Percentiles rank a stretch among this genome's conserved stretches.
These are phyloP conservation scores for Ceuthmochares aereus DNA, from an alignment of 2,113 vertebrate genomes.

Conservation along the genomic window DNA sequence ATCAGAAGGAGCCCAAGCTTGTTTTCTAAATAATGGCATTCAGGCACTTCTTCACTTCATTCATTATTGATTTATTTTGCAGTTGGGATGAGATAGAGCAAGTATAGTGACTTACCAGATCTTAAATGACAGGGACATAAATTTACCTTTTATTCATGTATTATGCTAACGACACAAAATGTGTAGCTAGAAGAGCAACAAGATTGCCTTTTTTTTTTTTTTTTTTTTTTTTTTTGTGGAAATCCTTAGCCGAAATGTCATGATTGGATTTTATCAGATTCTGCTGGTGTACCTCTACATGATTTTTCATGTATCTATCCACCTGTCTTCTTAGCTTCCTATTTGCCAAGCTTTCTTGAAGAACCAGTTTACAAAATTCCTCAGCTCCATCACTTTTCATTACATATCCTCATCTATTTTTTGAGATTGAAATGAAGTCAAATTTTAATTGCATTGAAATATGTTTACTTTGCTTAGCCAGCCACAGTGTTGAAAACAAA, in stretches of 20 bases:
- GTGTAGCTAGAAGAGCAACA: neutral
- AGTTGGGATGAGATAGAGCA: neutral
- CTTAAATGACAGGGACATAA: rapidly evolving
- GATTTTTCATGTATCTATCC: neutral
- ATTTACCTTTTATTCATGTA: neutral
- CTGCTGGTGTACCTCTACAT: neutral
- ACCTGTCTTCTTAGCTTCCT: neutral
- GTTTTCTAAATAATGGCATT: neutral
- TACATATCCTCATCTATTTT: neutral
- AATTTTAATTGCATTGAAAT: neutral
- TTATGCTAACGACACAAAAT: neutral
- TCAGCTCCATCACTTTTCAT: neutral
- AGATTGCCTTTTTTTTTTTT: neutral
- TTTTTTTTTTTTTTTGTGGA: neutral
- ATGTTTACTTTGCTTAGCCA: neutral
- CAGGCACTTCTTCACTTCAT: neutral
- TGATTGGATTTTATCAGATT: neutral
- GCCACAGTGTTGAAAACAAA: neutral
- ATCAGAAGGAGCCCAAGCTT: neutral
- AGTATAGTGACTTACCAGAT: neutral
- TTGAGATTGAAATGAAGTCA: neutral
- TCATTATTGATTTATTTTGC: neutral
- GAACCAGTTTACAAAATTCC: neutral
- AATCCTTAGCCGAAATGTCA: neutral
- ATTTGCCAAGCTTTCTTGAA: neutral